phyloP scores from a whole-genome alignment of 2,888 invertebrate species.

The Drosophila meridionalis region DNA sequence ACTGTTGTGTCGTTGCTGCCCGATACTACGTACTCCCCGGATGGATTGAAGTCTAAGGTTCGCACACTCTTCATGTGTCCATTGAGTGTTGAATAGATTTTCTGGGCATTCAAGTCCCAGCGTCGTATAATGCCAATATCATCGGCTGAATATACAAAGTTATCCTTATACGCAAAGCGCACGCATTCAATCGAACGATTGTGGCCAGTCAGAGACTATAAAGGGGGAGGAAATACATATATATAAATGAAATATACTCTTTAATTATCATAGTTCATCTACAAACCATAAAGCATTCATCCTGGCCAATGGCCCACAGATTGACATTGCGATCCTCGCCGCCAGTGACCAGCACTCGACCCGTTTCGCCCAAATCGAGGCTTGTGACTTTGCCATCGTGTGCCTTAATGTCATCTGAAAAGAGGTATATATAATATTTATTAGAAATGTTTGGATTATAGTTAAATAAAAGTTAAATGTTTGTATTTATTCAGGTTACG shows the following conservation, averaged over 20 bases:
- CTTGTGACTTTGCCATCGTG: conserved; percentile 84
- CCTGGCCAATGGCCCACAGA: conserved; percentile 97
- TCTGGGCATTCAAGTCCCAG: conserved; percentile 95
- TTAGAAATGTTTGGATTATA: conserved; percentile 1
- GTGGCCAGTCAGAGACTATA: conserved; percentile 95
- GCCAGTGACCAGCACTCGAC: conserved; percentile 87
- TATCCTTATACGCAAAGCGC: conserved; percentile 96
- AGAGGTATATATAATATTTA: neutral
- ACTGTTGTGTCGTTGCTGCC: conserved; percentile 95
- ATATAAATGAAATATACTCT: neutral
- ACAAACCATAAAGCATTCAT: conserved; percentile 96
- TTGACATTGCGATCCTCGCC: conserved; percentile 99
- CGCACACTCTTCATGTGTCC: conserved; percentile 92
- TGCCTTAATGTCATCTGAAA: conserved; percentile 84
- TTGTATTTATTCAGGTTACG: neutral
- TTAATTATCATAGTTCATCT: neutral
- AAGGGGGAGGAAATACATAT: neutral
- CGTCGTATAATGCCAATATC: conserved; percentile 97
- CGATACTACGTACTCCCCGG: conserved; percentile 96
- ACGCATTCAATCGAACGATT: conserved; percentile 97
- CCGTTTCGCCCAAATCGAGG: conserved; percentile 85
- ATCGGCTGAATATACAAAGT: conserved; percentile 97
- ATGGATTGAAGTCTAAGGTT: conserved; percentile 98
- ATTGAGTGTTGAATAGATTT: conserved; percentile 84
- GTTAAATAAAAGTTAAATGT: neutral